These are phyloP conservation scores for Bettongia penicillata DNA, from an alignment of 2,113 vertebrate genomes.

Conservation along the genomic window DNA sequence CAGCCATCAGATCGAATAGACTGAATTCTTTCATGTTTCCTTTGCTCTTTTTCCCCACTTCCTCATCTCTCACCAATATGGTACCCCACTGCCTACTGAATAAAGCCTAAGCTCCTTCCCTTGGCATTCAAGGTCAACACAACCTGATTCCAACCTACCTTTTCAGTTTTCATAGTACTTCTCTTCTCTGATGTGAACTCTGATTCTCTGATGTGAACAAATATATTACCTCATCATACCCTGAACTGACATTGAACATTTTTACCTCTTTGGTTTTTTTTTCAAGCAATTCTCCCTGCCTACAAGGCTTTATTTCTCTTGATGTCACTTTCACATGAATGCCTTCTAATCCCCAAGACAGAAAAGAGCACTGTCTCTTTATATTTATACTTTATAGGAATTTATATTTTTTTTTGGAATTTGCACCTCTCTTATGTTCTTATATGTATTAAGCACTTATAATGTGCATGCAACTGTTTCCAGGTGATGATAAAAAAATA, in stretches of 20 bases:
- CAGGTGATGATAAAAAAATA: neutral
- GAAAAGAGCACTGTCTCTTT: neutral
- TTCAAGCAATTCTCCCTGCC: too few relatives aligned
- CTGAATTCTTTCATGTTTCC: neutral
- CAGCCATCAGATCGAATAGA: neutral
- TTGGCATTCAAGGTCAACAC: neutral
- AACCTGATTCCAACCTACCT: too few relatives aligned
- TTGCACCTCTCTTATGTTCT: neutral
- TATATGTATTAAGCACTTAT: neutral
- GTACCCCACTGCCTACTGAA: neutral
- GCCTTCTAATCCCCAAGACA: neutral
- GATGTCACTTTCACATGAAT: neutral
- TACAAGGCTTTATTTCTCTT: rapidly evolving
- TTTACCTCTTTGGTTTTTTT: neutral
- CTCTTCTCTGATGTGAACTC: rapidly evolving
- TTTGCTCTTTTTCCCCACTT: neutral
- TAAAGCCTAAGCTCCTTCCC: neutral
- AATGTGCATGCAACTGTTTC: neutral
- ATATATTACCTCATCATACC: neutral
- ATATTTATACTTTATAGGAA: too few relatives aligned
- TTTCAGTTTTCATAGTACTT: neutral
- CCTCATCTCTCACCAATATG: neutral
- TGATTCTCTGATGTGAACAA: rapidly evolving
- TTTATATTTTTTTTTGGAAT: neutral
- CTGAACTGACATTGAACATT: neutral